Percentiles rank a stretch among this genome's conserved stretches.
Conservation (phyloP, 2,797 vertebrate genomes). For the Danio kyathit region DNA sequence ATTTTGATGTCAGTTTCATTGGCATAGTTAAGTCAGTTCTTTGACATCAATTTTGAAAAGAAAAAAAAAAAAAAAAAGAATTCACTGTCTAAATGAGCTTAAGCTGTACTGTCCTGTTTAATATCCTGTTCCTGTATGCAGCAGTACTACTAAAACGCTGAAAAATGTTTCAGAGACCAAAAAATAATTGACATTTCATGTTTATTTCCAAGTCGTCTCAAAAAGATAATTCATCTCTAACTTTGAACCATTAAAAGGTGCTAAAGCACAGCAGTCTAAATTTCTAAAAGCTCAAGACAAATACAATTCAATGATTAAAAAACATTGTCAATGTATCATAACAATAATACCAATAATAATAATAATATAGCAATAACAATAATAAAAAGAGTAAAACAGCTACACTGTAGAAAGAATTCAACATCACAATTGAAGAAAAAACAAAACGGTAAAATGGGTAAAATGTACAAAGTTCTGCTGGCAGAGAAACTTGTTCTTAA, state of each 20-base stretch:
- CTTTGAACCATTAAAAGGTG: slow-evolving; percentile 96
- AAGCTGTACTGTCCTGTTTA: not conserved
- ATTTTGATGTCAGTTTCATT: too few species aligned
- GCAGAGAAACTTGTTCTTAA: slow-evolving; percentile 82
- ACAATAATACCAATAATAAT: slow-evolving; percentile 90
- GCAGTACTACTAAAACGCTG: not conserved
- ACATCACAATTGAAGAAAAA: slow-evolving; percentile 94
- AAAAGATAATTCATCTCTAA: slow-evolving; percentile 90
- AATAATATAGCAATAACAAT: slow-evolving; percentile 84
- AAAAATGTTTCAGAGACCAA: slow-evolving; percentile 45
- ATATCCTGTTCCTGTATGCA: not conserved
- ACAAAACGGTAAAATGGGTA: slow-evolving; percentile 80
- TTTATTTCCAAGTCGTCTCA: slow-evolving; percentile 97
- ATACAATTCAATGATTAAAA: slow-evolving; percentile 98
- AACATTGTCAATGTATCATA: slow-evolving; percentile 87
- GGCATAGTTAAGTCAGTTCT: too few species aligned
- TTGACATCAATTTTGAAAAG: too few species aligned
- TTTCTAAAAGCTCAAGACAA: slow-evolving; percentile 95
- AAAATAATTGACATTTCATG: slow-evolving; percentile 79
- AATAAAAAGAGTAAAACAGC: slow-evolving; percentile 99
- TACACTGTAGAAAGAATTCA: slow-evolving; percentile 98
- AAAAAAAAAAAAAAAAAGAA: too few species aligned
- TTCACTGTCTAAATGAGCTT: not conserved
- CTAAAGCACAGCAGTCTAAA: slow-evolving; percentile 92
- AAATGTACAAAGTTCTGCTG: slow-evolving; percentile 97